Evolutionary conservation across 2,888 invertebrate species (phyloP), one percentile per base, ranked within the genome.

Genomic region (Thera obeliscata): DNA sequence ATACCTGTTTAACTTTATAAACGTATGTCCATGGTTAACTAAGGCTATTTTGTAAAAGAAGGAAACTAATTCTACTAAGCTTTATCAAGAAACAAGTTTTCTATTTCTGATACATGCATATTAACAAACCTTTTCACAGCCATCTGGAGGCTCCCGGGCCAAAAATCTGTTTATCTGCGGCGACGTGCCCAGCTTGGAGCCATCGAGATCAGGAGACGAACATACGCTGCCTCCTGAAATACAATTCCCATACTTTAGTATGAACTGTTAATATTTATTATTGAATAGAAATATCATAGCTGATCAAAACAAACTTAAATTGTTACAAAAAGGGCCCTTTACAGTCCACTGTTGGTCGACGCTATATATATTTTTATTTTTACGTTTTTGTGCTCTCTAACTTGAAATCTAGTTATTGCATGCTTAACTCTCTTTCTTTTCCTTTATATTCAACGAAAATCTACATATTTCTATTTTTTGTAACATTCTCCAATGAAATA

Each of bases 121-220:
- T 55, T 36, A 12, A 57, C 46, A 41, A 46, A 94, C 96, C 92
- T 96, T 96, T 94, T 98, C 97, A 94, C 97, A 98, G 83, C 98
- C 98, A 94, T 98, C 97, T 36, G 98, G 98, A 61, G 98, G 98
- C 89, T 97, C 97, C 62, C 98, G 94, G 50, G 97, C 97, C 83
- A 97, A 94, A 89, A 97, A 97, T 83, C 96, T 95, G 88, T 97
- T 97, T 84, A 97, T 97, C 87, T 97, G 96, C 50, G 97, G 97
- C 71, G 97, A 97, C 69, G 97, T 96, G 63, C 96, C 97, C 68
- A 96, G 93, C 80, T 95, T 95, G 76, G 95, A 95, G 67, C 95
- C 94, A 78, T 96, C 96, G 72, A 96, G 95, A 82, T 96, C 96
- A 22, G 96, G 96, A 70, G 96, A 96, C 58, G 96, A 96, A 80